phyloP scores from a whole-genome alignment of 2,113 vertebrate genomes.

The Pomatostomus ruficeps region DNA sequence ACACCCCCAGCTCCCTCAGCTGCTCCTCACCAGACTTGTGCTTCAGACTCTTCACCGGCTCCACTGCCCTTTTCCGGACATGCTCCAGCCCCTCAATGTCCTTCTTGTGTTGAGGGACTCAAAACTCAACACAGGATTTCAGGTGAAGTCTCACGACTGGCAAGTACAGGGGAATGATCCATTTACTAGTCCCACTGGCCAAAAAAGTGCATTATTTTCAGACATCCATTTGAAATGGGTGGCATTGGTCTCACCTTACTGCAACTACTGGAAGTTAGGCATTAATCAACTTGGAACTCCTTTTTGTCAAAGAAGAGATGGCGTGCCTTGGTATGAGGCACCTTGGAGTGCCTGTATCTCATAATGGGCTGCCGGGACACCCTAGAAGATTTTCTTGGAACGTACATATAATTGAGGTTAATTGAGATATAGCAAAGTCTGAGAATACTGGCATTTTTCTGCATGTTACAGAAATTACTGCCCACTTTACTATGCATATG shows the following conservation, averaged over 20 bases:
- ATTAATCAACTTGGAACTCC: background rate
- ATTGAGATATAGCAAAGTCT: background rate
- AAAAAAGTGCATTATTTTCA: background rate
- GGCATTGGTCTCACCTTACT: background rate
- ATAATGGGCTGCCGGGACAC: background rate
- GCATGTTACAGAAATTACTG: background rate
- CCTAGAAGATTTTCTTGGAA: background rate
- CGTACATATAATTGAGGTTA: background rate
- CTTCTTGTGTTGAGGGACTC: background rate
- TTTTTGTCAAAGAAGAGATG: background rate
- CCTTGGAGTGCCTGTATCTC: background rate
- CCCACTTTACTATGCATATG: background rate
- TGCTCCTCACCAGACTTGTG: background rate
- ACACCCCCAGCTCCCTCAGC: background rate
- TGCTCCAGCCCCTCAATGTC: background rate
- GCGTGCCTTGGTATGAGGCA: background rate
- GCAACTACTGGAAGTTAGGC: background rate
- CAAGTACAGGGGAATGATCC: background rate
- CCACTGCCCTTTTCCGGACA: background rate
- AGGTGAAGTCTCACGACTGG: rapidly evolving
- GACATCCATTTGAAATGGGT: background rate
- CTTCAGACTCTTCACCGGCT: background rate
- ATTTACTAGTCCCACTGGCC: background rate
- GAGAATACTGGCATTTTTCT: background rate
- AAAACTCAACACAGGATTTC: background rate